Base-by-base conservation (phyloP, 2,888 invertebrate genomes). In the Azorinus chamasolen region DNA sequence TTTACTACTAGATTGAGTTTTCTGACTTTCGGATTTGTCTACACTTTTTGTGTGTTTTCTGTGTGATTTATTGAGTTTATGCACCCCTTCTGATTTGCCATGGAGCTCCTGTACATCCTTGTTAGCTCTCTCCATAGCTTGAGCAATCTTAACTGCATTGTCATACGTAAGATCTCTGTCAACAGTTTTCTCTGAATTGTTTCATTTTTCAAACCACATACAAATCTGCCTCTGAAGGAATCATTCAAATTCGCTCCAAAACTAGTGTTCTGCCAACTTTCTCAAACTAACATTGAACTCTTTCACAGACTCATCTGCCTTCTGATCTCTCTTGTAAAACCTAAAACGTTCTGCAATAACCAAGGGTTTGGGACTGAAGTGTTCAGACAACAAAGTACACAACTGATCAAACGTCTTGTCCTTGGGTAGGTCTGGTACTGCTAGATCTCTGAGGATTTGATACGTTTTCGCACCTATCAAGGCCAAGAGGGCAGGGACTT, bases 321-420 rank as follows among this genome's bases (percentile, higher is more conserved):
- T 37, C 39, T 80, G 80, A 32, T 79, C 75, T 10, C 79, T 14
- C 20, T 79, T 83, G 48, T 78, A 51, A 48, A 83, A 84, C 1
- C 74, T 45, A 59, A 81, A 80, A 4, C 75, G 22, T 54, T 80
- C 71, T 0, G 81, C 78, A 3, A 79, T 80, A 14, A 66, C 25
- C 4, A 72, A n/a, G 0, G 83, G 73, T 55, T 78, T 73, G 14
- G 78, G 83, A 20, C 43, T 74, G 16, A 70, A 71, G 46, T 82
- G 79, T 0, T 61, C 45, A 6, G 46, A 22, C 1, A 83, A 18
- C 24, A 68, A 12, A 16, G 54, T 59, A 59, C 75, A 59, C 8
- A 81, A 24, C n/a, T 37, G 55, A 25, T 45, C 55, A 48, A 63
- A 79, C 2, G 65, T 53, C 57, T 81, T 80, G 16, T 45, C 59